Evolutionary conservation across 1,140 invertebrate genomes (phyloP).

Genomic region (Orchestia grillus): DNA sequence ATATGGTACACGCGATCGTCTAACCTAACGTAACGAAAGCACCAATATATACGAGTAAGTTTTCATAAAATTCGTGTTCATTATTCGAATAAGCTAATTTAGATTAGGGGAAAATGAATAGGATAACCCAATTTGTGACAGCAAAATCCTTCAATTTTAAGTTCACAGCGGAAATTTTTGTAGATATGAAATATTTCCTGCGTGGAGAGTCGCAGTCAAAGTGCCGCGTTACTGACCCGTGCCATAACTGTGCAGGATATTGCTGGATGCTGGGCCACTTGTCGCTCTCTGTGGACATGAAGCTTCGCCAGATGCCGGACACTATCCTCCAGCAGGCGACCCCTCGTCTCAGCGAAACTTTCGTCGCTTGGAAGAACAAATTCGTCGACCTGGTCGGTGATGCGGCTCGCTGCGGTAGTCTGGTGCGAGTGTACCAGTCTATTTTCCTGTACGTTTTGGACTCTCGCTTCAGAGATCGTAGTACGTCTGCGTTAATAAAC

Average conservation of each 20-base stretch:
- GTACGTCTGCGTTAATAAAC: no score
- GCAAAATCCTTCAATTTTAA: no score
- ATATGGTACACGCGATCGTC: no score
- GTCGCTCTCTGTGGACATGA: not conserved
- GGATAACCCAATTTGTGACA: no score
- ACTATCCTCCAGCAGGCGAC: not conserved
- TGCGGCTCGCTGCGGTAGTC: not conserved
- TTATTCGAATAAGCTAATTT: no score
- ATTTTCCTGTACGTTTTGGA: not conserved
- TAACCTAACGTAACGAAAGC: no score
- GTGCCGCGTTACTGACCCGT: not conserved
- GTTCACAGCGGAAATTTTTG: no score
- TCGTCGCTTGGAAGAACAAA: not conserved
- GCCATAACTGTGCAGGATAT: not conserved
- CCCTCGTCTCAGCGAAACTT: not conserved
- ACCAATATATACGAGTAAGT: no score
- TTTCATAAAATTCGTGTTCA: no score
- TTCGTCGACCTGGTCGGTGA: not conserved
- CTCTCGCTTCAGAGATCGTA: not conserved
- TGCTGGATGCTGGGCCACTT: conserved; percentile 15
- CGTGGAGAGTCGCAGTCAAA: no score
- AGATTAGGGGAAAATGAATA: no score
- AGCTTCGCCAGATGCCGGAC: not conserved
- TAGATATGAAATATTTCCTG: no score
- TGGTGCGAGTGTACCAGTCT: not conserved